Conservation (phyloP, 2,888 invertebrate genomes). For the Drosophila peninsularis region DNA sequence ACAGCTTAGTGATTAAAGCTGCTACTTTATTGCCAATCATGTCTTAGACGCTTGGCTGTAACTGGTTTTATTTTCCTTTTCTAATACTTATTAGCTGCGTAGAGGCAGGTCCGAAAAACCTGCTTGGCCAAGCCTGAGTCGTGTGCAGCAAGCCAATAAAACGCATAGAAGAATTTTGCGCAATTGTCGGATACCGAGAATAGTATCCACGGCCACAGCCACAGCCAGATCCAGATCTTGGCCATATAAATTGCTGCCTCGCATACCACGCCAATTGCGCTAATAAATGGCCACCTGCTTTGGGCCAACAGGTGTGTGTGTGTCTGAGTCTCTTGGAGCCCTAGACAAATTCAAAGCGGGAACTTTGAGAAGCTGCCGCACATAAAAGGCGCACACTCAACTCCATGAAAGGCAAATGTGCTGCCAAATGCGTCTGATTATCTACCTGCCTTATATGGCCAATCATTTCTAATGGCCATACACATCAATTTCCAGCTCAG, state of each 20-base stretch:
- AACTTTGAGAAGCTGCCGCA: constrained; percentile 15
- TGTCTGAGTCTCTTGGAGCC: constrained; percentile 9
- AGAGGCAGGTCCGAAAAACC: constrained; percentile 19
- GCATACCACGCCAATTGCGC: constrained; percentile 65
- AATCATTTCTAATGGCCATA: constrained; percentile 11
- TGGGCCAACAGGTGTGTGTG: constrained; percentile 57
- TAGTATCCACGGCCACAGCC: constrained; percentile 23
- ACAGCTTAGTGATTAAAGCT: constrained; percentile 7
- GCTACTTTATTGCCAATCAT: constrained; percentile 24
- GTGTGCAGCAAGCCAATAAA: constrained; percentile 31
- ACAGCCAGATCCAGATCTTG: constrained; percentile 31
- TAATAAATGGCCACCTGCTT: constrained; percentile 70
- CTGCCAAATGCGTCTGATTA: constrained; percentile 29
- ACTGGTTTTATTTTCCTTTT: constrained; percentile 44
- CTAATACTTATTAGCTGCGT: constrained; percentile 31
- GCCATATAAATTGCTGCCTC: constrained; percentile 32
- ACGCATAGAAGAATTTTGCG: constrained; percentile 21
- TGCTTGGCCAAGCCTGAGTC: constrained; percentile 1
- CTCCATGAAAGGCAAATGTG: constrained; percentile 62
- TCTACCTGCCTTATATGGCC: constrained; percentile 41
- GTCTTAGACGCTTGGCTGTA: constrained; percentile 45
- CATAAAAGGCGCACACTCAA: too few relatives aligned
- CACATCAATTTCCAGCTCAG: constrained; percentile 7
- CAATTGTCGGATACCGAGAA: constrained; percentile 61
- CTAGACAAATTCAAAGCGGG: constrained; percentile 12